A percentile compares a stretch with the other conserved stretches of the same genome.
These are phyloP conservation scores for Ellobium chinense DNA, from an alignment of 2,888 invertebrate species.

Conservation along the genomic window DNA sequence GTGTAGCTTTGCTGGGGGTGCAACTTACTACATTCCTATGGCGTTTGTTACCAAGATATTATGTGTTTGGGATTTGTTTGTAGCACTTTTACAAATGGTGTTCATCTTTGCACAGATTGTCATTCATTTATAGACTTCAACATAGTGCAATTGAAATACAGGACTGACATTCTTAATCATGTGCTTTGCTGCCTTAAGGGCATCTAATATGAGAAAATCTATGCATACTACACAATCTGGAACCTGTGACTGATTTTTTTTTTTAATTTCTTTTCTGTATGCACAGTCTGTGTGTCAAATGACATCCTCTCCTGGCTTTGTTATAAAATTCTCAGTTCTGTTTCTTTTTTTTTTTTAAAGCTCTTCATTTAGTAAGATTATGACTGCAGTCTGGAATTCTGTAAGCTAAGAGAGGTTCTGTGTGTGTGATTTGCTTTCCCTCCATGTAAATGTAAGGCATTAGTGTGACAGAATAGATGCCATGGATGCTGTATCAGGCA, in stretches of 20 bases:
- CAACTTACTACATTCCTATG: too few species aligned
- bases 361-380: not conserved
- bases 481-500: too few species aligned
- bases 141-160: not conserved
- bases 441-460: too few species aligned
- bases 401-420: too few species aligned
- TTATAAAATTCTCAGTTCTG: not conserved
- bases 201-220: not conserved
- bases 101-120: not conserved
- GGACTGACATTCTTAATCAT: not conserved
- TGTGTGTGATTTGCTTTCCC: too few species aligned
- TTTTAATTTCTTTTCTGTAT: too few species aligned
- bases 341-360: not conserved
- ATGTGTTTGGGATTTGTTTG: not conserved
- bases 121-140: constrained; percentile 3
- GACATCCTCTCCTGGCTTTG: too few species aligned
- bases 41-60: too few species aligned
- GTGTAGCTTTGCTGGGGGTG: too few species aligned
- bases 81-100: not conserved
- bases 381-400: too few species aligned
- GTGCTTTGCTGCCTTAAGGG: not conserved
- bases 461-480: too few species aligned
- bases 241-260: not conserved
- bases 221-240: not conserved
- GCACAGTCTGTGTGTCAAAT: too few species aligned